Evolutionary conservation across 2,797 vertebrate species (phyloP).

Genomic region (Manis pentadactyla): DNA sequence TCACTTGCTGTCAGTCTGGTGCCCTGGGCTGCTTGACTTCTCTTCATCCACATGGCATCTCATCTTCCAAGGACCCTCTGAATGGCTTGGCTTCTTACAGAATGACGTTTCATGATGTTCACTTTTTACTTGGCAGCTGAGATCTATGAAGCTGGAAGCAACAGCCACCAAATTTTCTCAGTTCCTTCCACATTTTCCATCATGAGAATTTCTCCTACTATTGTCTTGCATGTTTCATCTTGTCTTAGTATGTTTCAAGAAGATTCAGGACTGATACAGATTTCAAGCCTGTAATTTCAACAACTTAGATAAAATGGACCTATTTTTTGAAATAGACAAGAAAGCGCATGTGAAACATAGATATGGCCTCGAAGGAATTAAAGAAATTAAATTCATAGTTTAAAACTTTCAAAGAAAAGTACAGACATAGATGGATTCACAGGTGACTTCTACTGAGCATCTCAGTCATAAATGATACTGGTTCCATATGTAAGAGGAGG

Average conservation of each 20-base stretch:
- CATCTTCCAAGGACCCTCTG: neutral
- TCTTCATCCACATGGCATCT: neutral
- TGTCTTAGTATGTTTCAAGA: neutral
- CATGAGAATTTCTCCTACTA: neutral
- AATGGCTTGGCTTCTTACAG: neutral
- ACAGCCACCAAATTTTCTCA: neutral
- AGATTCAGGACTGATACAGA: neutral
- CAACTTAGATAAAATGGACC: neutral
- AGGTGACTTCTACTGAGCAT: neutral
- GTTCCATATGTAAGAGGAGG: neutral
- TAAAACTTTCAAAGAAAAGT: neutral
- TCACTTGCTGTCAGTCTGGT: neutral
- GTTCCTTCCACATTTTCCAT: neutral
- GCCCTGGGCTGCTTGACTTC: neutral
- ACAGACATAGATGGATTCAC: neutral
- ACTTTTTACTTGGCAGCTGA: neutral
- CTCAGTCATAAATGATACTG: neutral
- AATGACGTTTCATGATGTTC: neutral
- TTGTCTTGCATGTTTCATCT: neutral
- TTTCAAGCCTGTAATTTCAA: neutral
- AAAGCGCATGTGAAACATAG: neutral
- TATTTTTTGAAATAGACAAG: neutral
- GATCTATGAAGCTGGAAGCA: neutral
- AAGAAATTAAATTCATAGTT: neutral
- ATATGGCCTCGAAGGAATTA: neutral